Conservation (phyloP, 2,888 invertebrate genomes). For the Villa cingulata region DNA sequence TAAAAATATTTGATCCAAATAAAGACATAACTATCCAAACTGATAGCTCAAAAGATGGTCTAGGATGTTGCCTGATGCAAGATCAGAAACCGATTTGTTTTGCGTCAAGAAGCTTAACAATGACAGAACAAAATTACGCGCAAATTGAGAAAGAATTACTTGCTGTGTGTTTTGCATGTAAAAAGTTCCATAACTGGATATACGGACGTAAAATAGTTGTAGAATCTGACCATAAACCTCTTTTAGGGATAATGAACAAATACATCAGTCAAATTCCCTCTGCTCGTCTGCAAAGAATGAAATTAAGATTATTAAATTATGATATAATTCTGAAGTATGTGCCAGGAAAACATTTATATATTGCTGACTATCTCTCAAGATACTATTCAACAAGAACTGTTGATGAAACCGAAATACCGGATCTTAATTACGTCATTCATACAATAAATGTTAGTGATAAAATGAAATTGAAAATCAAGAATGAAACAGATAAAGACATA, state of each 20-base stretch:
- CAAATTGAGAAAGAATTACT: slow-evolving; percentile 15
- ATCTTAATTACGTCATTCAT: slow-evolving; percentile 10
- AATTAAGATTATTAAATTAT: slow-evolving; percentile 14
- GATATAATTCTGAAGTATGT: slow-evolving; percentile 12
- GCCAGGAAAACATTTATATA: slow-evolving; percentile 15
- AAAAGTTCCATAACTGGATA: slow-evolving; percentile 13
- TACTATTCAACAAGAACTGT: neutral
- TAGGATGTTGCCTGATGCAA: slow-evolving; percentile 9
- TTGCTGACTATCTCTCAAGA: slow-evolving; percentile 13
- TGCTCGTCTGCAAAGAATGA: slow-evolving; percentile 12
- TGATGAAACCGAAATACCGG: slow-evolving; percentile 10
- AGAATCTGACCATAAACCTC: slow-evolving; percentile 13
- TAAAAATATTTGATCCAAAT: neutral
- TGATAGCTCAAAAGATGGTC: slow-evolving; percentile 8
- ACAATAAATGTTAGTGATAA: slow-evolving; percentile 13
- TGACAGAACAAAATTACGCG: slow-evolving; percentile 15
- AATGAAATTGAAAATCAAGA: no score
- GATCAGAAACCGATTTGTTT: slow-evolving; percentile 11
- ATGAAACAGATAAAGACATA: no score
- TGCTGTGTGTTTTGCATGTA: slow-evolving; percentile 13
- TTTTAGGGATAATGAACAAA: slow-evolving; percentile 11
- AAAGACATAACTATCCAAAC: neutral
- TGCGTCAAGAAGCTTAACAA: slow-evolving; percentile 18
- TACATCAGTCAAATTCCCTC: slow-evolving; percentile 9
- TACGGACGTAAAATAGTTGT: slow-evolving; percentile 12